Evolutionary conservation across 1,140 invertebrate species (phyloP).

Genomic region (Drosophila auraria): DNA sequence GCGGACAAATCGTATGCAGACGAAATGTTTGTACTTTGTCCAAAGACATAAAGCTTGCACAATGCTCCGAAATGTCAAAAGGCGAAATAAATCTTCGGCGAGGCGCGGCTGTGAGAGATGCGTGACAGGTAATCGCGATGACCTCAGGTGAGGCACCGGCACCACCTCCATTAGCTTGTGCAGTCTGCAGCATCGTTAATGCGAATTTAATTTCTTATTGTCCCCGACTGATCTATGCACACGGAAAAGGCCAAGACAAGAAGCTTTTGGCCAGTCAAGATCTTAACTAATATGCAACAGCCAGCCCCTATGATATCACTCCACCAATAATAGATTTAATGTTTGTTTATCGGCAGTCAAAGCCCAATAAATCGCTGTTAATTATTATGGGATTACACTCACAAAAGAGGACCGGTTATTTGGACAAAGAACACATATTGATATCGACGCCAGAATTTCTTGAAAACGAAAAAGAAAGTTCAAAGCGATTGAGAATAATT

Average conservation of each 20-base stretch:
- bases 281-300: conserved; percentile 26
- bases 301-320: conserved; percentile 34
- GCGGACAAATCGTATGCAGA: conserved; percentile 22
- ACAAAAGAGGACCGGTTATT: conserved; percentile 50
- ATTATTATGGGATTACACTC: conserved; percentile 40
- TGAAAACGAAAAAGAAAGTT: conserved; percentile 20
- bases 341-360: conserved; percentile 30
- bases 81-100: conserved; percentile 37
- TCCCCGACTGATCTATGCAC: conserved; percentile 26
- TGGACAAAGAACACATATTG: conserved; percentile 18
- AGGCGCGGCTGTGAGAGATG: conserved; percentile 51
- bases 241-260: conserved; percentile 36
- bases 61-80: conserved; percentile 55
- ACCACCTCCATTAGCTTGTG: conserved; percentile 27
- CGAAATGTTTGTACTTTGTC: conserved; percentile 32
- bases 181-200: conserved; percentile 42
- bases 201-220: conserved; percentile 59
- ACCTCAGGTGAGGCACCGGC: conserved; percentile 39
- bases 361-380: conserved; percentile 48
- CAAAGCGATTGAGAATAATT: neutral
- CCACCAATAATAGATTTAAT: conserved; percentile 36
- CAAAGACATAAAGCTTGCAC: conserved; percentile 27
- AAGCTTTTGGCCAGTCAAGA: conserved; percentile 62
- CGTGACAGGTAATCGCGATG: conserved; percentile 39
- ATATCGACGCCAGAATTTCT: neutral